Evolutionary conservation across 2,888 invertebrate genomes (phyloP).

Genomic region (Venusia cambrica): DNA sequence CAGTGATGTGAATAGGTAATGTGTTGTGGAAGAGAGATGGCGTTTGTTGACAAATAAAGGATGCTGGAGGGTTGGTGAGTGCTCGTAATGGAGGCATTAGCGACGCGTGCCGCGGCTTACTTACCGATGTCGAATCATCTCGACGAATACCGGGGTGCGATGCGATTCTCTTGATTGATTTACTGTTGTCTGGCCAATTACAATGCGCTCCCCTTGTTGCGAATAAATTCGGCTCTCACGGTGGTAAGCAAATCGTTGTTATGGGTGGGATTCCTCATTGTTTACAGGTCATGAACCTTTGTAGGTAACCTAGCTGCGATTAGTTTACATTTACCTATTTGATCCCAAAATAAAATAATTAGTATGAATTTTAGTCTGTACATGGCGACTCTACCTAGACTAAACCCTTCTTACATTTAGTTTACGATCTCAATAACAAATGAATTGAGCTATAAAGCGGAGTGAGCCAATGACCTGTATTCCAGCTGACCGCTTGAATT

Average conservation of each 20-base stretch:
- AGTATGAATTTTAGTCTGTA: no score
- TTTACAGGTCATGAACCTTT: no score
- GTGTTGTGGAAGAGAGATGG: constrained; percentile 33
- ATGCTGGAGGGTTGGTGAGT: constrained; percentile 54
- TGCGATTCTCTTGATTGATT: constrained; percentile 10
- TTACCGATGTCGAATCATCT: constrained; percentile 41
- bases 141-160: constrained; percentile 18
- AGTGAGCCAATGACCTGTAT: constrained; percentile 25
- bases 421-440: constrained; percentile 18
- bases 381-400: constrained; percentile 1
- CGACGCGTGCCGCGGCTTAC: constrained; percentile 49
- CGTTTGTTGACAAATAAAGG: constrained; percentile 36
- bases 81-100: constrained; percentile 32
- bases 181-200: constrained; percentile 6
- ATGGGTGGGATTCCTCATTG: background rate
- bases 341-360: no score
- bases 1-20: constrained; percentile 17
- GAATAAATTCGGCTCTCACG: background rate
- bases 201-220: no score
- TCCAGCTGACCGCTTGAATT: constrained; percentile 10
- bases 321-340: no score
- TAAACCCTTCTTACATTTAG: constrained; percentile 10
- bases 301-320: no score
- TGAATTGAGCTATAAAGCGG: constrained; percentile 17
- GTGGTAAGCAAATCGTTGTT: background rate